These are phyloP conservation scores for Ceriagrion tenellum DNA, from an alignment of 2,888 invertebrate species.

Conservation along the genomic window DNA sequence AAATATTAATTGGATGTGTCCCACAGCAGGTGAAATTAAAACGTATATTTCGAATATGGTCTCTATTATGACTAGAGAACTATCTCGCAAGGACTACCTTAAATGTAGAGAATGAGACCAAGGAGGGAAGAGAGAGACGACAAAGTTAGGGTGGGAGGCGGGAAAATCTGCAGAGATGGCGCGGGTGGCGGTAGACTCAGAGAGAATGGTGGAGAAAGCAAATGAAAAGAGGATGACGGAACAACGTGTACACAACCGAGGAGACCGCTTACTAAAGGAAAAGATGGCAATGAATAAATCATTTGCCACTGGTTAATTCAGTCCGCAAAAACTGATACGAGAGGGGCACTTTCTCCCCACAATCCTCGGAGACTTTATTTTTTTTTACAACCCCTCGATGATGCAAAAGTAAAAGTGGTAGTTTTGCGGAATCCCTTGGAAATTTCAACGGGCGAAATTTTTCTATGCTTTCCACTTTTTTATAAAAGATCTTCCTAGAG, in stretches of 20 bases:
- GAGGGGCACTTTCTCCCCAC: background rate
- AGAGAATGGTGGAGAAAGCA: background rate
- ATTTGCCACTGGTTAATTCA: background rate
- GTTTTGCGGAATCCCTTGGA: too few relatives aligned
- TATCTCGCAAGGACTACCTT: background rate
- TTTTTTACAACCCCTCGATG: background rate
- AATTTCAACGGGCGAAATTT: too few relatives aligned
- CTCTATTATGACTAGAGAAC: too few relatives aligned
- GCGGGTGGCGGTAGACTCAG: background rate
- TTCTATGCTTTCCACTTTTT: too few relatives aligned
- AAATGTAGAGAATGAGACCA: background rate
- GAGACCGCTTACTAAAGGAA: background rate
- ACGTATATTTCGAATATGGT: too few relatives aligned
- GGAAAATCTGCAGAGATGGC: background rate
- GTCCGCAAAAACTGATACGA: background rate
- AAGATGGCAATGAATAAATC: constrained; percentile 17
- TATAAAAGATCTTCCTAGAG: too few relatives aligned
- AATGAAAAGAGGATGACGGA: background rate
- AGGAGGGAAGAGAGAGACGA: background rate
- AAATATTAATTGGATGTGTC: too few relatives aligned
- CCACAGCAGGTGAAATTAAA: too few relatives aligned
- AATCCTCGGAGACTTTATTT: background rate
- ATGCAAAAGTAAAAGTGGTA: background rate
- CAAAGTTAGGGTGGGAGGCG: background rate
- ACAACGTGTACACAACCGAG: background rate